These are phyloP conservation scores for Trogon melanurus DNA, from an alignment of 2,113 vertebrate genomes.

Conservation along the genomic window DNA sequence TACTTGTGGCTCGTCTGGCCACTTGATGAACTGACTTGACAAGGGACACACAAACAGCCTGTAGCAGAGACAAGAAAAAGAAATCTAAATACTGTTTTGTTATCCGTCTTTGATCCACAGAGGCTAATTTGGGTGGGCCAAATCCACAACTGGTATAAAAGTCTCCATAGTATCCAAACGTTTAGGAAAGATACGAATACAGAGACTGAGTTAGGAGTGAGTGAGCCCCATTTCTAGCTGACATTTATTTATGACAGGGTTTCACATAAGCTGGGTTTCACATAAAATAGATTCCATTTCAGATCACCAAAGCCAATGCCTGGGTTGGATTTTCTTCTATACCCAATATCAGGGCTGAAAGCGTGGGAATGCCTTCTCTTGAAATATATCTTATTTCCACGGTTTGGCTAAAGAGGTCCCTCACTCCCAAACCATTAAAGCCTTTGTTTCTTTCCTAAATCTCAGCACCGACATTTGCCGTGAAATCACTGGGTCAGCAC, in stretches of 20 bases:
- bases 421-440: conserved; percentile 54
- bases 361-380: conserved; percentile 32
- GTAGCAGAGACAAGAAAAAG: background rate
- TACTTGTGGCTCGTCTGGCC: background rate
- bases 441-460: conserved; percentile 47
- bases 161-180: background rate
- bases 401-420: conserved; percentile 18
- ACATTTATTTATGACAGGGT: background rate
- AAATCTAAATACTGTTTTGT: background rate
- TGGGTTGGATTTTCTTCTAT: background rate
- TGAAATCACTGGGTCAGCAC: conserved; percentile 19
- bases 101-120: conserved; percentile 16
- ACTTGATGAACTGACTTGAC: conserved; percentile 12
- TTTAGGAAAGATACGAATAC: background rate
- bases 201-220: background rate
- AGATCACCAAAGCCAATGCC: background rate
- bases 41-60: background rate
- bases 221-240: background rate
- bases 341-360: background rate
- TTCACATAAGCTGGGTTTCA: background rate
- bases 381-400: conserved; percentile 51
- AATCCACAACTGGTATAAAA: background rate
- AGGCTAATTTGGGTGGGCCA: background rate
- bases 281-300: background rate
- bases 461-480: background rate